These are phyloP conservation scores for Amphiduros pacificus DNA, from an alignment of 2,888 invertebrate species.

Conservation along the genomic window DNA sequence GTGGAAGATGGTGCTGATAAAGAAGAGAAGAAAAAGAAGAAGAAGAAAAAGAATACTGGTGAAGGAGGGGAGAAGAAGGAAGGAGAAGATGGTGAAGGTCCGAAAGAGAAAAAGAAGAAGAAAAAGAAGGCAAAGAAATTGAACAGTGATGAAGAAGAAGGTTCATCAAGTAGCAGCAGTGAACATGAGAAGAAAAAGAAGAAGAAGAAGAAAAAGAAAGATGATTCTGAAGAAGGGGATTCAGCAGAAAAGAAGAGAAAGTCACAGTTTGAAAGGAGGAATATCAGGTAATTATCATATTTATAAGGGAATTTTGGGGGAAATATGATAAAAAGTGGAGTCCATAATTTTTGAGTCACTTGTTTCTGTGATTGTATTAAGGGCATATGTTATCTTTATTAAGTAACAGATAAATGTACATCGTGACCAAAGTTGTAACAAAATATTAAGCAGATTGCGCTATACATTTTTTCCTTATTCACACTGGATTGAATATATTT, in stretches of 20 bases:
- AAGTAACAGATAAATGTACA: no score
- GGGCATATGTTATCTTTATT: no score
- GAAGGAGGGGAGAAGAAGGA: neutral
- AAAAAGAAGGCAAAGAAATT: conserved; percentile 15
- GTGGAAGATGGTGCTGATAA: conserved; percentile 13
- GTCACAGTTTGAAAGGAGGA: conserved; percentile 28
- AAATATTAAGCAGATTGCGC: no score
- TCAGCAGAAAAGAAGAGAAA: conserved; percentile 21
- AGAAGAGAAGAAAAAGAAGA: conserved; percentile 17
- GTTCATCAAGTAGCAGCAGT: no score
- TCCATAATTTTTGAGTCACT: no score
- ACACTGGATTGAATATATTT: no score
- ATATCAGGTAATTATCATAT: conserved; percentile 31
- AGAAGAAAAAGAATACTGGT: conserved; percentile 9
- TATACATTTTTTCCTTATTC: no score
- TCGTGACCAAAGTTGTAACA: no score
- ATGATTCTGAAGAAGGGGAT: conserved; percentile 2
- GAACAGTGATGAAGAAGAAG: conserved; percentile 3
- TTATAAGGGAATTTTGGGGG: no score
- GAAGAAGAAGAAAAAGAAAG: conserved; percentile 11
- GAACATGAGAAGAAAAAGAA: conserved; percentile 20
- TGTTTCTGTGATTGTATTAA: no score
- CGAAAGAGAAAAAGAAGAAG: conserved; percentile 18
- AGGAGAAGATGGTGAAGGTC: neutral
- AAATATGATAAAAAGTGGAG: no score